These are phyloP conservation scores for Falco cherrug DNA, from an alignment of 2,797 vertebrate species.

Conservation along the genomic window DNA sequence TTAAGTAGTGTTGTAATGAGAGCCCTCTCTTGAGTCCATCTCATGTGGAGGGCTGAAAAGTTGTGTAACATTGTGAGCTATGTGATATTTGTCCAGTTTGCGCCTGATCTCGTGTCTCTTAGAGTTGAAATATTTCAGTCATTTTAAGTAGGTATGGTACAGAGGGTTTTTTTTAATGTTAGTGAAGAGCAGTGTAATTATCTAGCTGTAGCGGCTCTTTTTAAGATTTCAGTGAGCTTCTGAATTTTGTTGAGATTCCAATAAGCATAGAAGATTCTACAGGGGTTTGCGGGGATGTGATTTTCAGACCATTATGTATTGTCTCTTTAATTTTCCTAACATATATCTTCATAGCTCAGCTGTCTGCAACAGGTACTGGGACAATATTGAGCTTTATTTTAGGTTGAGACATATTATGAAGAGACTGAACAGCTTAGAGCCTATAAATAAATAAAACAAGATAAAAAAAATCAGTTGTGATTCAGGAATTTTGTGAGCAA, in stretches of 20 bases:
- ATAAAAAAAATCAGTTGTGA: not conserved
- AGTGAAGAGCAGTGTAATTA: not conserved
- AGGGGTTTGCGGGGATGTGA: not conserved
- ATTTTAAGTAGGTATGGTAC: not conserved
- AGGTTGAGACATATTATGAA: not conserved
- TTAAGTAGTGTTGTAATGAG: not conserved
- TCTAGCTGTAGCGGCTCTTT: not conserved
- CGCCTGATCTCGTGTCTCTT: not conserved
- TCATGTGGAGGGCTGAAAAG: not conserved
- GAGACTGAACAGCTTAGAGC: not conserved
- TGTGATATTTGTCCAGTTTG: not conserved
- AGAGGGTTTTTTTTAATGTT: not conserved
- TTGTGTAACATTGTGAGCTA: not conserved
- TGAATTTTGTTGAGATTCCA: not conserved
- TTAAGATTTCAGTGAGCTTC: not conserved
- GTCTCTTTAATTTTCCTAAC: not conserved
- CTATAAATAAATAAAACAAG: not conserved
- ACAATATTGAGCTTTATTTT: not conserved
- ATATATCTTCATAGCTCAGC: not conserved
- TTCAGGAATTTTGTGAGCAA: not conserved
- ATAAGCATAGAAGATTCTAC: not conserved
- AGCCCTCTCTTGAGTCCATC: not conserved
- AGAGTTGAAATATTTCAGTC: not conserved
- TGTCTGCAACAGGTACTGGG: not conserved
- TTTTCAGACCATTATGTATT: not conserved